Base-by-base conservation (phyloP, 2,113 vertebrate genomes). In the Leucoraja erinaceus region DNA sequence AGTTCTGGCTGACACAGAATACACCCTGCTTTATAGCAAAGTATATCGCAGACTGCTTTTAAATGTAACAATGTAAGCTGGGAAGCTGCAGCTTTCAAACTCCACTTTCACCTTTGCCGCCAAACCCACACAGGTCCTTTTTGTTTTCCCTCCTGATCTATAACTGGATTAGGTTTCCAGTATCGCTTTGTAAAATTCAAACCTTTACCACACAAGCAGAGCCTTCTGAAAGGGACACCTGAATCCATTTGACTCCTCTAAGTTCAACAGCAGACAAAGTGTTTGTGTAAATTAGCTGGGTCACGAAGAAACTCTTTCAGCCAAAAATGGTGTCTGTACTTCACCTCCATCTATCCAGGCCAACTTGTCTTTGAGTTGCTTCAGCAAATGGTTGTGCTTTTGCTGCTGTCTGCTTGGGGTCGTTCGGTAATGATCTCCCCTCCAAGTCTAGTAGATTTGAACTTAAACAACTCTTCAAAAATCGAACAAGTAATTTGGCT, bases 1-100 rank as follows among this genome's bases (percentile, higher is more conserved):
- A 72, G 66, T 91, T 70, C 33, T 6, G 18, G 10, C 33, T 91
- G 90, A 91, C 61, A 72, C 4, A 12, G 90, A 91, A 54, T 74
- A 25, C 47, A 72, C 38, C 28, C 31, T 72, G 63, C 88, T 11
- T 47, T 47, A 9, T 31, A 18, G 18, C 61, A 20, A 66, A 10
- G 20, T 38, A 70, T 47, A 47, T 91, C 66, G 31, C 88, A 4
- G 0, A 5, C 31, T 31, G 88, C 18, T 91, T 91, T 72, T 12
- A 22, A 72, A 9, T 91, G 66, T 47, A 91, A 91, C 88, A 91
- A 91, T 72, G 63, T 91, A 91, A 38, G 33, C 61, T 70, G 66
- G 63, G 66, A 90, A 91, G 88, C 66, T 91, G 22, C 31, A 74
- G 31, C 33, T 91, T 38, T 72, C 90, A 14, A 54, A 47, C 38